Percentiles rank a stretch among this genome's conserved stretches.
Conservation (phyloP, 2,797 vertebrate genomes). For the Alectoris magna region DNA sequence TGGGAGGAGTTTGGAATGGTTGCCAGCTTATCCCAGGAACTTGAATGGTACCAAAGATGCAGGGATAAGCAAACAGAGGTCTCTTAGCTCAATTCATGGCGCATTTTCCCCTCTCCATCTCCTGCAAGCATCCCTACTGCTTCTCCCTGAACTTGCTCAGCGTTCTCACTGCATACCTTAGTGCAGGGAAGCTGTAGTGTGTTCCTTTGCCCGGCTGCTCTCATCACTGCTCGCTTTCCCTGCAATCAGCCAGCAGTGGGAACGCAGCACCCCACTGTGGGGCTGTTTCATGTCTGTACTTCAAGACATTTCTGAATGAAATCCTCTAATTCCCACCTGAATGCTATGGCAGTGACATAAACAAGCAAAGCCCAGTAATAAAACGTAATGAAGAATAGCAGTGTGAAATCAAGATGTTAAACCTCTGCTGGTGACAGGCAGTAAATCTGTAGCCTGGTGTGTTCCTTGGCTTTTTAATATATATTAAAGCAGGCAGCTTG, state of each 20-base stretch:
- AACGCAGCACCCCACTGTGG: accelerated
- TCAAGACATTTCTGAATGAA: slow-evolving; percentile 12
- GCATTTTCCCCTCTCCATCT: not conserved
- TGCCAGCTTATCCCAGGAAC: not conserved
- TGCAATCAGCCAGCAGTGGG: accelerated
- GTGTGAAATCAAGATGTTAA: slow-evolving; percentile 63
- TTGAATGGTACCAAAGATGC: not conserved
- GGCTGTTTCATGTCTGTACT: not conserved
- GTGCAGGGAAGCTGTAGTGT: not conserved
- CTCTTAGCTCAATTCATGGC: not conserved
- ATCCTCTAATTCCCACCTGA: not conserved
- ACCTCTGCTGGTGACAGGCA: slow-evolving; percentile 28
- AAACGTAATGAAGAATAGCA: slow-evolving; percentile 51
- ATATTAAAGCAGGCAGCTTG: not conserved
- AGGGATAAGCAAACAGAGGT: not conserved
- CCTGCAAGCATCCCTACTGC: not conserved
- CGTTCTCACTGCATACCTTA: accelerated
- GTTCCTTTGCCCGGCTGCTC: not conserved
- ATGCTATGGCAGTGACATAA: not conserved
- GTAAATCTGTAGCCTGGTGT: slow-evolving; percentile 24
- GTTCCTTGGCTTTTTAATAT: not conserved
- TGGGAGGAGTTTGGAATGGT: not conserved
- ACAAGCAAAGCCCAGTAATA: slow-evolving; percentile 5
- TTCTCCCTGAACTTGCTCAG: accelerated
- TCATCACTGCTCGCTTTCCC: not conserved